Conservation (phyloP, 2,888 invertebrate species). For the Mesorhabditis spiculigera region DNA sequence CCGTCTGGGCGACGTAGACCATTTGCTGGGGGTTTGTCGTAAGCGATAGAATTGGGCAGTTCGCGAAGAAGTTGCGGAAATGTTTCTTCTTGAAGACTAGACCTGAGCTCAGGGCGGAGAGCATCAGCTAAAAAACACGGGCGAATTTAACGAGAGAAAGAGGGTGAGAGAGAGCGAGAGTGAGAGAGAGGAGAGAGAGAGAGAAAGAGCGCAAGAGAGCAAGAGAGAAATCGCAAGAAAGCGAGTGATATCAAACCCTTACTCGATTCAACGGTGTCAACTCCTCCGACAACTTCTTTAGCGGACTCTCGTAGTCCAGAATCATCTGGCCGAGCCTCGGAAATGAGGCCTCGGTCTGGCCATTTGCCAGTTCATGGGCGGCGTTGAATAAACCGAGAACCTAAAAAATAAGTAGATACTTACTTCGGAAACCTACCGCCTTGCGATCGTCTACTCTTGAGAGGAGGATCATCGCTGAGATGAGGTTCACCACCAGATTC, state of each 20-base stretch:
- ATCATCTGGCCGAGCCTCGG: constrained; percentile 95
- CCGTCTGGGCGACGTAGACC: constrained; percentile 87
- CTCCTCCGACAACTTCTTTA: constrained; percentile 92
- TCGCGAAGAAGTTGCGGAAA: constrained; percentile 86
- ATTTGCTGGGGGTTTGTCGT: constrained; percentile 91
- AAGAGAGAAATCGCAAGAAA: background rate
- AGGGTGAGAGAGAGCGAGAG: constrained; percentile 59
- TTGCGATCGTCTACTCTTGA: constrained; percentile 96
- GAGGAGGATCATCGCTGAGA: constrained; percentile 91
- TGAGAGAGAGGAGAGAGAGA: too few relatives aligned
- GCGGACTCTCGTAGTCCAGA: constrained; percentile 89
- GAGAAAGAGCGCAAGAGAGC: too few relatives aligned
- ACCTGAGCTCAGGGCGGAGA: constrained; percentile 83
- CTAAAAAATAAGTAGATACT: too few relatives aligned
- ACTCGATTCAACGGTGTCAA: constrained; percentile 86
- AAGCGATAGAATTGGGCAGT: constrained; percentile 71
- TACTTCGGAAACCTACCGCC: too few relatives aligned
- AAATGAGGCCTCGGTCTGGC: constrained; percentile 71
- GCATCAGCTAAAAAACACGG: constrained; percentile 67
- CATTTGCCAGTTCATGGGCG: constrained; percentile 91
- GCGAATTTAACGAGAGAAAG: constrained; percentile 3
- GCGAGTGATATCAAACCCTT: constrained; percentile 13
- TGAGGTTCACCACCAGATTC: constrained; percentile 87
- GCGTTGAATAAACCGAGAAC: constrained; percentile 87
- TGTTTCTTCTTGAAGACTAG: constrained; percentile 81